Base-by-base conservation (phyloP, 1,140 invertebrate species). In the Halesus radiatus region DNA sequence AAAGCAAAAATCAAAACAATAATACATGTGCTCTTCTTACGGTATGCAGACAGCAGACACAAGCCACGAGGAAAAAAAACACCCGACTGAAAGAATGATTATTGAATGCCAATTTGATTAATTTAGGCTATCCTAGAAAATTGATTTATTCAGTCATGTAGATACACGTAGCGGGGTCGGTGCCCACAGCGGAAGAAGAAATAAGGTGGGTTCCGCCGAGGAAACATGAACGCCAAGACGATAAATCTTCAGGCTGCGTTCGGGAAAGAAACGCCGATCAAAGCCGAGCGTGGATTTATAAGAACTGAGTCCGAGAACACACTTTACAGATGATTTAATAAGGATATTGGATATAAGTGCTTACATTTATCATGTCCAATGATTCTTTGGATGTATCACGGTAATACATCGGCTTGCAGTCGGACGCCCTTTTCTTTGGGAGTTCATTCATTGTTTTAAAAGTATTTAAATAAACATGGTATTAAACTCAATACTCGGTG, bases 261-360 rank as follows among this genome's bases (percentile, higher is more conserved):
- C 66, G 66, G 66, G 62, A 70, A 70, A 70, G 37, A 50, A 70
- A 45, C 37, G 66, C 66, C 66, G 66, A 70, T 70, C 66, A 70
- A 45, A 70, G 66, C n/a, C 18, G 32, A 32, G 66, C n/a, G 32
- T 50, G 66, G 45, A 23, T 50, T 70, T 50, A 70, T 23, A 70
- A 70, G 37, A 50, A 18, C 32, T 37, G 66, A n/a, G 32, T 50
- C 23, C 37, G 66, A 45, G 66, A 37, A 70, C 22, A 70, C 37
- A 70, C 66, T 50, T n/a, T n/a, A 50, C 62, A 26, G 66, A 70
- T 70, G 66, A 70, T 70, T 70, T 70, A 70, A 70, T 70, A 70
- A 70, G 66, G 66, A 70, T 70, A 70, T 70, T 70, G 66, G 66
- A 20, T 70, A 50, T 45, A 70, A 70, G 29, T 70, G 66, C 66